phyloP scores from a whole-genome alignment of 2,888 invertebrate genomes.

The Odontomyia ornata region DNA sequence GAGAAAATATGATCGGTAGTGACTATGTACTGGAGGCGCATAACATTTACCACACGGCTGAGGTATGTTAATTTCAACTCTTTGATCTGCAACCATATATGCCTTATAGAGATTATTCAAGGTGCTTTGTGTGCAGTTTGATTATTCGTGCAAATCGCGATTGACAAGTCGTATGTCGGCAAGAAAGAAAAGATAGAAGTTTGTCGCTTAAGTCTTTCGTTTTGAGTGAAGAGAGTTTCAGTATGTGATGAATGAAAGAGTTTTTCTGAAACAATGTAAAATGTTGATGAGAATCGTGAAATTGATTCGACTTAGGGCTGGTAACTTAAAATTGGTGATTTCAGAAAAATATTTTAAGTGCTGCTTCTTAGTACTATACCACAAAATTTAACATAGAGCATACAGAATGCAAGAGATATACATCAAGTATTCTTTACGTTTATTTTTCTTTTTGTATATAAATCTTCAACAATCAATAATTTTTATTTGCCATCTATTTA shows the following conservation, averaged over 20 bases:
- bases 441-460: too few species aligned
- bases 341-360: too few species aligned
- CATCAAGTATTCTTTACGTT: too few species aligned
- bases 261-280: not conserved
- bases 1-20: constrained; percentile 76
- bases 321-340: too few species aligned
- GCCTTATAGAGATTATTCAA: not conserved
- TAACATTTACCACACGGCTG: constrained; percentile 89
- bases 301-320: too few species aligned
- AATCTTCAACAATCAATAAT: too few species aligned
- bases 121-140: not conserved
- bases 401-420: too few species aligned
- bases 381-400: too few species aligned
- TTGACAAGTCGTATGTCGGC: not conserved
- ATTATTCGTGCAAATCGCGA: not conserved
- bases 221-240: constrained; percentile 8
- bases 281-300: too few species aligned
- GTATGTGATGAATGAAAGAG: not conserved
- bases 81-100: not conserved
- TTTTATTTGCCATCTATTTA: too few species aligned
- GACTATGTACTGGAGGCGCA: constrained; percentile 88
- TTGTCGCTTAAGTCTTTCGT: constrained; percentile 50
- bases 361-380: too few species aligned
- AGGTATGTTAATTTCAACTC: constrained; percentile 67
- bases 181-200: constrained; percentile 44